Percentiles rank a stretch among this genome's conserved stretches.
Conservation (phyloP, 2,797 vertebrate species). For the Peromyscus aztecus region DNA sequence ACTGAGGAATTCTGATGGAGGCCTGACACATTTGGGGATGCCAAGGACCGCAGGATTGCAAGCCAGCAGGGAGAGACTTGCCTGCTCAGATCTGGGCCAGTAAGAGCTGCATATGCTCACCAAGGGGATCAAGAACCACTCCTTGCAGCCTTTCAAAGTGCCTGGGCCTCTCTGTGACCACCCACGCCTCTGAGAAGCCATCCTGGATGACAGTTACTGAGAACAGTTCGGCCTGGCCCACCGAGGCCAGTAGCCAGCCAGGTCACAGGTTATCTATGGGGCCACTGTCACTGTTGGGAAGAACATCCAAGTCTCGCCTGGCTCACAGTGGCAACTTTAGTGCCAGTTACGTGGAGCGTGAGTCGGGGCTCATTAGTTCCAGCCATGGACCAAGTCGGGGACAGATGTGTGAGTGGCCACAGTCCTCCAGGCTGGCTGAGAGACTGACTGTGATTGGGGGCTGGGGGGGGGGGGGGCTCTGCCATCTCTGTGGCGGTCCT, state of each 20-base stretch:
- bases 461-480: neutral
- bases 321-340: neutral
- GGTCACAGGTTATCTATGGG: fast-evolving
- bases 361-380: neutral
- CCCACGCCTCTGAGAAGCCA: neutral
- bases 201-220: fast-evolving
- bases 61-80: neutral
- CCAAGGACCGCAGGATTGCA: neutral
- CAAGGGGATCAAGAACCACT: neutral
- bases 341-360: neutral
- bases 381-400: neutral
- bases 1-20: neutral
- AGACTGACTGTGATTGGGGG: neutral
- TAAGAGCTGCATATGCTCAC: fast-evolving
- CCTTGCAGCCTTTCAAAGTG: neutral
- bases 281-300: fast-evolving
- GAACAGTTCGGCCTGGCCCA: neutral
- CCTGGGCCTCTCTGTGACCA: fast-evolving
- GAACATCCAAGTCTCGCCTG: neutral
- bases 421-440: neutral
- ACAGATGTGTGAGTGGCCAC: fast-evolving
- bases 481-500: neutral
- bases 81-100: neutral
- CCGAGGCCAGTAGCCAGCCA: too few species aligned
- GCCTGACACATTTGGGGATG: neutral